Evolutionary conservation across 2,113 vertebrate species (phyloP).

Genomic region (Corydoras maculifer): DNA sequence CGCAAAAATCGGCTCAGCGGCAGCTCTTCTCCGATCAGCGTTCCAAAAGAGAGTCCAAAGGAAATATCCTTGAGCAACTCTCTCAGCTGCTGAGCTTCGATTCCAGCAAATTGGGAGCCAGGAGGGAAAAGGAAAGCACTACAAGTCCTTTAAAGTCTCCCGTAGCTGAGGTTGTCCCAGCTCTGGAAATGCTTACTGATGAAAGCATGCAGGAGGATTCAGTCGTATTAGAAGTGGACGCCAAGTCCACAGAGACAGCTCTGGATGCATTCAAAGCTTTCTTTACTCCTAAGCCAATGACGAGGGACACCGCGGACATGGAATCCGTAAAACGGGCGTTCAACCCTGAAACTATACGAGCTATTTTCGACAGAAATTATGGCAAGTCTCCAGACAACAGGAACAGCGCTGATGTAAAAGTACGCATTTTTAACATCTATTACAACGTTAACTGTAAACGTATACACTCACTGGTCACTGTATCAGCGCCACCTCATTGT

Average conservation of each 20-base stretch:
- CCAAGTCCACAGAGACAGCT: constrained; percentile 69
- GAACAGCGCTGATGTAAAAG: constrained; percentile 50
- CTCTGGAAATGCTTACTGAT: background rate
- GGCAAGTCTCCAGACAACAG: constrained; percentile 53
- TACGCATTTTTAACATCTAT: constrained; percentile 43
- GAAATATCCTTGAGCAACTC: constrained; percentile 78
- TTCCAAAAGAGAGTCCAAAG: constrained; percentile 59
- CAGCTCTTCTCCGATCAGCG: constrained; percentile 48
- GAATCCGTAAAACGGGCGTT: constrained; percentile 79
- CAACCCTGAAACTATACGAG: constrained; percentile 74
- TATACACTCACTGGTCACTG: background rate
- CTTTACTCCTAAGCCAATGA: constrained; percentile 76
- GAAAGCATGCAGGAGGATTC: constrained; percentile 3
- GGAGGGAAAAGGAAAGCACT: constrained; percentile 32
- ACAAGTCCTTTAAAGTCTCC: constrained; percentile 24
- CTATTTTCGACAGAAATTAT: constrained; percentile 77
- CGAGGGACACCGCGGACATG: constrained; percentile 71
- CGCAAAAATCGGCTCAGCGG: constrained; percentile 60
- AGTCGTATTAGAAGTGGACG: constrained; percentile 44
- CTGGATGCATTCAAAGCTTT: constrained; percentile 88
- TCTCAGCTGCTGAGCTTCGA: constrained; percentile 79
- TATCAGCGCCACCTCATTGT: no score
- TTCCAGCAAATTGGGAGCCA: constrained; percentile 60
- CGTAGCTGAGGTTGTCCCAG: background rate
- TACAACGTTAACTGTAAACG: background rate